phyloP scores from a whole-genome alignment of 2,113 vertebrate genomes.

The Fulica atra region DNA sequence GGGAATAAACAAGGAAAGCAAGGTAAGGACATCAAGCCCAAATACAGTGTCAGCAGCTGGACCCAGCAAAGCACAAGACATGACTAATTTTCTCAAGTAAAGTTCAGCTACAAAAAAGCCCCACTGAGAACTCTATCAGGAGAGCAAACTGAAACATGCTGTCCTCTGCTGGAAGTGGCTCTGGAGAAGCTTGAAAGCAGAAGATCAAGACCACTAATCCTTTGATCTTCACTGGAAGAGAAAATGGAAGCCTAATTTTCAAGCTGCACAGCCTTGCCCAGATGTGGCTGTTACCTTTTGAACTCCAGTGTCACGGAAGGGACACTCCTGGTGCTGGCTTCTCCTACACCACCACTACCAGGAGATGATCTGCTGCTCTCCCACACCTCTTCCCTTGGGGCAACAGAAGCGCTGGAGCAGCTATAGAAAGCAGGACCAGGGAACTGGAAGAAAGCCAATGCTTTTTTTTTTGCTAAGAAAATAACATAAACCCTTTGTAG shows the following conservation, averaged over 20 bases:
- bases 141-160: slow-evolving; percentile 30
- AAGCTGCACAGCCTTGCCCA: background rate
- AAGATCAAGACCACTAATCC: background rate
- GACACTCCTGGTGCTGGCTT: background rate
- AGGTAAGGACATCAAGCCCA: background rate
- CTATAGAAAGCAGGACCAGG: background rate
- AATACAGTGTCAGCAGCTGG: background rate
- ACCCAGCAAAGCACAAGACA: background rate
- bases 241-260: background rate
- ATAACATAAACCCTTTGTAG: background rate
- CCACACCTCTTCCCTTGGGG: fast-evolving
- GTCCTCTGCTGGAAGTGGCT: slow-evolving; percentile 40
- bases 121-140: background rate
- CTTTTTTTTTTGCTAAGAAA: background rate
- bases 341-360: background rate
- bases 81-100: background rate
- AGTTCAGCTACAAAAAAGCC: background rate
- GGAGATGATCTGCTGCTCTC: background rate
- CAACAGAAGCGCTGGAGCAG: fast-evolving
- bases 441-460: background rate
- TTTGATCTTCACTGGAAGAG: background rate
- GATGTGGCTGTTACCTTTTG: background rate
- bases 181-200: background rate
- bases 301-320: background rate
- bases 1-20: background rate